Evolutionary conservation across 2,888 invertebrate species (phyloP), one percentile per base, ranked within the genome.

Genomic region (Trachelus iudaicus): DNA sequence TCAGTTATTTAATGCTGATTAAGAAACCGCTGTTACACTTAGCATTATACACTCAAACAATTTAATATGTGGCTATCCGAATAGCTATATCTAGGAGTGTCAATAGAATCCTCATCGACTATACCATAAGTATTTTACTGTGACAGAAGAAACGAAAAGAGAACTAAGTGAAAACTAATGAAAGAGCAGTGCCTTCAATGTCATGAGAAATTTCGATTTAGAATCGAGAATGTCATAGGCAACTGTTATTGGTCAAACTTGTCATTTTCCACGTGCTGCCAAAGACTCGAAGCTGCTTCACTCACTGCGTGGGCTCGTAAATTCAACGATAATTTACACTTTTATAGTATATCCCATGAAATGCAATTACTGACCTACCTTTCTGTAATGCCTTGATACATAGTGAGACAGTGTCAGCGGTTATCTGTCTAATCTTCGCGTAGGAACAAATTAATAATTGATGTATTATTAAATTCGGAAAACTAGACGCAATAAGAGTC

Each of bases 241-340:
- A 89, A 89, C 56, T 56, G 56, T 86, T 88, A 89, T 84, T 88
- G 89, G 90, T 90, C 88, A 89, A 87, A 87, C 90, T 90, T 90
- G 90, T 90, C 90, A 90, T 90, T 90, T 90, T 90, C 89, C 89
- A 89, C 82, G 80, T 80, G 80, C 56, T 56, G 56, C 80, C 77
- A 79, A 80, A 56, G 76, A 71, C 31, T 71, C 23, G 31, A 71
- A 34, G 71, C 15, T 31, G 71, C 33, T 71, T 31, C 33, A 71
- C 33, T 71, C 33, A 71, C 23, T 56, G 56, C 56, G 56, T 56
- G 56, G 2, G 23, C 23, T 23, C 23, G 23, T 56, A 9, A 56
- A 23, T 9, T 56, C 56, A 9, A 56, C 9, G 2, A 56, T 23
- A 56, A 23, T 56, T 56, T 56, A 56, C 23, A 56, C 23, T 56